Conservation (phyloP, 2,797 vertebrate species). For the Microctenopoma steveboyesi region DNA sequence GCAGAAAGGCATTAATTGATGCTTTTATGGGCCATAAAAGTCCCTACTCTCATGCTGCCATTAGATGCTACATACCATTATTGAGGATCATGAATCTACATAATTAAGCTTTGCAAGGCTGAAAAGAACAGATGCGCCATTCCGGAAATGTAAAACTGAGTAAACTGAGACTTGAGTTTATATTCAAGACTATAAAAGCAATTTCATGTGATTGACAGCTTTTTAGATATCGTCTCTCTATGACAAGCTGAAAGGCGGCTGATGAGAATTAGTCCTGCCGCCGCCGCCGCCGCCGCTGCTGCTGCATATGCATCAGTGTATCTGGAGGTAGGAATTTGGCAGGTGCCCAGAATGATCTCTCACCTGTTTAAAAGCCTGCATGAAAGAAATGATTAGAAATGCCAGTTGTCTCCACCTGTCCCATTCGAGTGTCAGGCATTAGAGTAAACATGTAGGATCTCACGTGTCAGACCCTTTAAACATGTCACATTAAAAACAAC, state of each 20-base stretch:
- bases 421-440: constrained; percentile 3
- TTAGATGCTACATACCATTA: constrained; percentile 8
- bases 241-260: constrained; percentile 25
- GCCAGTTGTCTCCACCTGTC: constrained; percentile 62
- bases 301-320: constrained; percentile 15
- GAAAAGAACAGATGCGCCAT: constrained; percentile 19
- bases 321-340: constrained; percentile 23
- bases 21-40: constrained; percentile 25
- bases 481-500: not conserved
- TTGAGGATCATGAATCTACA: constrained; percentile 17
- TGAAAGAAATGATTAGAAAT: constrained; percentile 56
- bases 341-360: constrained; percentile 32
- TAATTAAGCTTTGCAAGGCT: constrained; percentile 10
- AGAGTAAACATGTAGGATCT: constrained; percentile 34
- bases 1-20: constrained; percentile 9
- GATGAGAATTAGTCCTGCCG: constrained; percentile 22
- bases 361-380: constrained; percentile 28
- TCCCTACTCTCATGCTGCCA: not conserved
- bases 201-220: constrained; percentile 38
- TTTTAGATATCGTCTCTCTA: constrained; percentile 14
- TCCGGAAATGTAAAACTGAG: constrained; percentile 10
- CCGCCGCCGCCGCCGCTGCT: constrained; percentile 20
- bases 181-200: constrained; percentile 15
- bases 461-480: not conserved
- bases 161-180: constrained; percentile 9